These are phyloP conservation scores for Eublepharis macularius DNA, from an alignment of 2,113 vertebrate species.

Conservation along the genomic window DNA sequence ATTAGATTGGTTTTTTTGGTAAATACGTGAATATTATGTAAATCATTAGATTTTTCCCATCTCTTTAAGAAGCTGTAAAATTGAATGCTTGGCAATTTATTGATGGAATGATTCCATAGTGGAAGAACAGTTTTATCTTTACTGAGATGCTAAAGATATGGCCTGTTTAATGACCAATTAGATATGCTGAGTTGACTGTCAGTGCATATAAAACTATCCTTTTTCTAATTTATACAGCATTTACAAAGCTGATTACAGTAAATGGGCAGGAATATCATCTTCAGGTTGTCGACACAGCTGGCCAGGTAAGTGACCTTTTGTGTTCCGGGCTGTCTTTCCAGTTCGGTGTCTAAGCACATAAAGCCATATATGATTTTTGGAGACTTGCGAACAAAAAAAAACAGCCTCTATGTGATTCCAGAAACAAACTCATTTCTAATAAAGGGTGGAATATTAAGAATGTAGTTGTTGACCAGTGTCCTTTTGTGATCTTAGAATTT, in stretches of 20 bases:
- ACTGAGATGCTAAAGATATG: background rate
- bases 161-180: background rate
- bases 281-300: conserved; percentile 97
- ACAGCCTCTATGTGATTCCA: too few species aligned
- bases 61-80: background rate
- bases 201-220: background rate
- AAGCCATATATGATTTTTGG: too few species aligned
- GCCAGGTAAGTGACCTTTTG: conserved; percentile 83
- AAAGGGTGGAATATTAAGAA: background rate
- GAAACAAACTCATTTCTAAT: too few species aligned
- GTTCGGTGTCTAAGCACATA: too few species aligned
- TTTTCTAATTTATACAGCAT: conserved; percentile 79
- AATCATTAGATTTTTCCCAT: background rate
- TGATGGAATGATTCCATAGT: background rate
- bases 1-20: background rate
- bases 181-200: background rate
- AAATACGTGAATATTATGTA: background rate
- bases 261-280: conserved; percentile 99
- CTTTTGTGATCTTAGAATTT: background rate
- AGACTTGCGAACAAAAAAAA: too few species aligned
- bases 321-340: background rate
- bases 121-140: background rate
- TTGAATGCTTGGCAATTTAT: background rate
- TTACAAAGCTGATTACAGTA: conserved; percentile 98
- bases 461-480: background rate